These are phyloP conservation scores for Vanessa cardui DNA, from an alignment of 2,888 invertebrate species.

Conservation along the genomic window DNA sequence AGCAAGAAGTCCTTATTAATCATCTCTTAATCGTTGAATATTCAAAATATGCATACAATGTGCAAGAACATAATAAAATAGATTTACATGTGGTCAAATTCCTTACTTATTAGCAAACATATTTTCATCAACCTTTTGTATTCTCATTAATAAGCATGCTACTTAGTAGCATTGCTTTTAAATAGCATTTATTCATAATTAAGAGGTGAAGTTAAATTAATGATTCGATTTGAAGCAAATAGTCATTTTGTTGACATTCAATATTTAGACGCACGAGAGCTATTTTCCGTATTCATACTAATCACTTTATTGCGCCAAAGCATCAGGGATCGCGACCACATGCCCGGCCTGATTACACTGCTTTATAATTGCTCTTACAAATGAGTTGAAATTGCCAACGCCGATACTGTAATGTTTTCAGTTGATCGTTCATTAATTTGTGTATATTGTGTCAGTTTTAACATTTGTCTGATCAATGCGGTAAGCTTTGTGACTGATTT, in stretches of 20 bases:
- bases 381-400: conserved; percentile 68
- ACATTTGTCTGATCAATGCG: conserved; percentile 66
- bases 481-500: conserved; percentile 48
- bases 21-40: too few relatives aligned
- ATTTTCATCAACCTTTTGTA: too few relatives aligned
- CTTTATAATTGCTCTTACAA: conserved; percentile 79
- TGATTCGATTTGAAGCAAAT: too few relatives aligned
- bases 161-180: too few relatives aligned
- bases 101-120: too few relatives aligned
- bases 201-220: too few relatives aligned
- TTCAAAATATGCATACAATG: too few relatives aligned
- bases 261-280: conserved; percentile 39
- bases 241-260: conserved; percentile 27
- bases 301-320: conserved; percentile 52
- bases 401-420: conserved; percentile 71
- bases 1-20: too few relatives aligned
- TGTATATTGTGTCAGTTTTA: conserved; percentile 72
- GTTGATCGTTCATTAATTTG: conserved; percentile 77
- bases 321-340: conserved; percentile 53
- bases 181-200: too few relatives aligned
- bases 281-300: conserved; percentile 44
- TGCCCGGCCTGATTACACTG: conserved; percentile 68
- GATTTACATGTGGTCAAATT: too few relatives aligned
- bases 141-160: too few relatives aligned
- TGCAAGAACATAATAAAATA: too few relatives aligned